Base-by-base conservation (phyloP, 2,113 vertebrate genomes). In the Anhinga anhinga region DNA sequence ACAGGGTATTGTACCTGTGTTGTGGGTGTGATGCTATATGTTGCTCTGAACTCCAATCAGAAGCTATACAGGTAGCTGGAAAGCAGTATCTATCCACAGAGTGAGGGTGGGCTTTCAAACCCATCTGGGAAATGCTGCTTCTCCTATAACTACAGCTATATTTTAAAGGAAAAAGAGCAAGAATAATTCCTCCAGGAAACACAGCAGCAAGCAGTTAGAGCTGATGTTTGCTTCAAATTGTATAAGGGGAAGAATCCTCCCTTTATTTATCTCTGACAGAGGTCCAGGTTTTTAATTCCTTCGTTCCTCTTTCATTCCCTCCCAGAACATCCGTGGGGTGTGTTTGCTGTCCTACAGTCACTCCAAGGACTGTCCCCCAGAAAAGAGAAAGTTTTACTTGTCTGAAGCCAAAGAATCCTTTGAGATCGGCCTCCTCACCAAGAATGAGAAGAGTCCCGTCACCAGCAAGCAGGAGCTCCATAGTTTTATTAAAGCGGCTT, bases 391-490 rank as follows among this genome's bases (percentile, higher is more conserved):
- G 14, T 80, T 82, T 5, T 98, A 98, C 96, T 98, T 99, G 61
- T 77, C 62, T 4, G 95, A 98, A 85, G 99, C 99, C 34, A 98
- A 97, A 66, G 98, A 99, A 90, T 98, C 99, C 38, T 99, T 99
- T 63, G 98, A 98, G 82, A 98, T 99, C 0, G 99, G 99, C 67
- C 98, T 99, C 38, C 98, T 99, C 58, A 99, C 98, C 61, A 99
- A 98, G 96, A 93, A 93, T 3, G 93, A 96, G 5, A 94, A 90
- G 1, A 96, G 98, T 17, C 76, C 62, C 4, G 92, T 99, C 67
- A 96, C 97, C 27, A 99, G 99, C 89, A 98, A 98, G 92, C 99
- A 99, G 97, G 99, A 99, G 95, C 98, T 99, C 42, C 99, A 99
- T 38, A 98, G 98, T 49, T 98, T 99, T 61, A 94, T 99, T 65